phyloP scores from a whole-genome alignment of 2,113 vertebrate species.

The Todiramphus saurophagus region DNA sequence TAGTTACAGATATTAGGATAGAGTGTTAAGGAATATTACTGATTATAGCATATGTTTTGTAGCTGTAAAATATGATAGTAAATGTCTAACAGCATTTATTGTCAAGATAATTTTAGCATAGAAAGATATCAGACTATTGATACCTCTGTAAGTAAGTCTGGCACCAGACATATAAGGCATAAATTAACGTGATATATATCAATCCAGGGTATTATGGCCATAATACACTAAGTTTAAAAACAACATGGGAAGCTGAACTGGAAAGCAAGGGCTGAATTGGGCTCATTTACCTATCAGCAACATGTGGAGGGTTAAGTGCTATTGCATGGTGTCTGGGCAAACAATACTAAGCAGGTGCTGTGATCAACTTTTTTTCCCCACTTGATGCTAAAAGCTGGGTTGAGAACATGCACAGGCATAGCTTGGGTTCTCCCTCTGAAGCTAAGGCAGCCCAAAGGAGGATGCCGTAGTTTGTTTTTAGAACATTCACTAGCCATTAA shows the following conservation, averaged over 20 bases:
- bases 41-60: background rate
- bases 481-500: background rate
- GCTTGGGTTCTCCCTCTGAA: background rate
- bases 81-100: background rate
- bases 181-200: background rate
- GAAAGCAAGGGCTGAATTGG: background rate
- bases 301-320: background rate
- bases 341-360: background rate
- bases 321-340: background rate
- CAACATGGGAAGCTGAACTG: background rate
- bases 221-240: background rate
- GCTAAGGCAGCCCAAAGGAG: background rate
- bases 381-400: background rate
- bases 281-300: background rate
- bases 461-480: background rate
- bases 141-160: background rate
- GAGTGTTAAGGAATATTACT: background rate
- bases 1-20: background rate
- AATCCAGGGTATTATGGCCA: background rate
- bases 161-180: background rate
- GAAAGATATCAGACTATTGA: background rate
- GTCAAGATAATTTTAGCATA: conserved; percentile 10
- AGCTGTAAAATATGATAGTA: conserved; percentile 7
- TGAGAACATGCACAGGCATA: background rate
- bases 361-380: background rate